A percentile compares a stretch with the other conserved stretches of the same genome.
These are phyloP conservation scores for Scaptomyza caliginosa DNA, from an alignment of 2,888 invertebrate genomes.

Conservation along the genomic window DNA sequence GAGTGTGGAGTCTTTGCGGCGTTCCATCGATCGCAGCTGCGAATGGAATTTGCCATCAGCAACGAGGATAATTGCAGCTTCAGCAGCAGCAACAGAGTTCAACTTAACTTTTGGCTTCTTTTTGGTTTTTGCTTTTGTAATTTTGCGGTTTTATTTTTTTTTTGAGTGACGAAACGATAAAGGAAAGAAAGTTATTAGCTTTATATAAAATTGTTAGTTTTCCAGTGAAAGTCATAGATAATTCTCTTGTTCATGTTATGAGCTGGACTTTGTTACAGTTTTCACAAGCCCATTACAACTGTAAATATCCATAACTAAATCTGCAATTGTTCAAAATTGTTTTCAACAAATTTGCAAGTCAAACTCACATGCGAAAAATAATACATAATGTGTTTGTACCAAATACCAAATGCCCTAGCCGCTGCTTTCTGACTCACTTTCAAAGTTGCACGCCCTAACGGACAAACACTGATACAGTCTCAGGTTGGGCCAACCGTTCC, in stretches of 20 bases:
- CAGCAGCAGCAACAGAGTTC: conserved; percentile 26
- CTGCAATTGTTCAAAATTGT: conserved; percentile 26
- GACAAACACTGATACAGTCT: conserved; percentile 9
- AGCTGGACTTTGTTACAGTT: neutral
- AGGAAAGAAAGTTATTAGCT: conserved; percentile 16
- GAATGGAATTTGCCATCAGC: conserved; percentile 72
- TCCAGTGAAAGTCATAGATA: conserved; percentile 34
- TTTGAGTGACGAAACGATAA: conserved; percentile 9
- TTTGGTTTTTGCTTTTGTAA: neutral
- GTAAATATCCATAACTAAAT: neutral
- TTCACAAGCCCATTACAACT: neutral
- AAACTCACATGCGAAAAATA: conserved; percentile 31
- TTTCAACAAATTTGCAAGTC: too few relatives aligned
- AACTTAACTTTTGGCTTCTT: conserved; percentile 16
- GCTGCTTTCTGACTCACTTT: conserved; percentile 19
- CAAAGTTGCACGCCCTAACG: conserved; percentile 3
- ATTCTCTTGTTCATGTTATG: too few relatives aligned
- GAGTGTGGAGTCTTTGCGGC: conserved; percentile 1
- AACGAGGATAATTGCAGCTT: conserved; percentile 72
- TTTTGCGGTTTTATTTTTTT: neutral
- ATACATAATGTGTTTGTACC: conserved; percentile 1
- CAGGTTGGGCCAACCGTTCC: conserved; percentile 37
- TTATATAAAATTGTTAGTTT: conserved; percentile 9
- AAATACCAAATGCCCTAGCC: conserved; percentile 23
- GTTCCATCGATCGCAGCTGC: conserved; percentile 60